Base-by-base conservation (phyloP, 2,797 vertebrate species). In the Luscinia megarhynchos region DNA sequence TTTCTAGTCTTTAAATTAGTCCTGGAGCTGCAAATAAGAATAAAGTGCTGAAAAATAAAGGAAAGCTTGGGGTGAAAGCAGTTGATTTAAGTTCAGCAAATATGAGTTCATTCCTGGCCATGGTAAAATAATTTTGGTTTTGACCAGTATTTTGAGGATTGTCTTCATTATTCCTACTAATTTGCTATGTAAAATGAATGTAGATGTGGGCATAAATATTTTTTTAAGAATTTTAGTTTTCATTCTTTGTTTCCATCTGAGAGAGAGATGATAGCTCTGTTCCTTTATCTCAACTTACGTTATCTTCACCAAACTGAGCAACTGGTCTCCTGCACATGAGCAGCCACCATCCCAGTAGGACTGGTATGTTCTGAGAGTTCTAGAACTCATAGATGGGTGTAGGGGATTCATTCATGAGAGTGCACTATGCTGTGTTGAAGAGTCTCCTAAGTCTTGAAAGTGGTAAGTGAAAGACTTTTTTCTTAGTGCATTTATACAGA, bases 1-100 rank as follows among this genome's bases (percentile, higher is more conserved):
- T 76, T 87, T 94, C 48, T 63, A 46, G 24, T 55, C 38, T 72
- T 92, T 46, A 54, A 80, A 67, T 34, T 40, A 59, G 23, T 62
- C 36, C 36, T 55, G 73, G 20, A 84, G 30, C 76, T 89, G 83
- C 64, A 88, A 57, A 85, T 87, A 36, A 34, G 34, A 34, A 34
- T 34, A 34, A 34, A 34, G 13, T 74, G 14, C 46, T 68, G 43
- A 72, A 75, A 43, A 85, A 36, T 36, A 70, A 78, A 68, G 30
- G 40, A 48, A 45, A 72, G 24, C 14, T 30, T 81, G 48, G 11
- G 23, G 48, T 58, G 36, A 63, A 91, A 86, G 32, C 9, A 78
- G 48, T 40, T 32, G n/a, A 26, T 68, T 45, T 32, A 70, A 83
- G 34, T 68, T 85, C 46, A 80, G 32, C 19, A 77, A 43, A 36